A percentile compares a stretch with the other conserved stretches of the same genome.
Conservation (phyloP, 2,113 vertebrate genomes). For the Globicephala melas region DNA sequence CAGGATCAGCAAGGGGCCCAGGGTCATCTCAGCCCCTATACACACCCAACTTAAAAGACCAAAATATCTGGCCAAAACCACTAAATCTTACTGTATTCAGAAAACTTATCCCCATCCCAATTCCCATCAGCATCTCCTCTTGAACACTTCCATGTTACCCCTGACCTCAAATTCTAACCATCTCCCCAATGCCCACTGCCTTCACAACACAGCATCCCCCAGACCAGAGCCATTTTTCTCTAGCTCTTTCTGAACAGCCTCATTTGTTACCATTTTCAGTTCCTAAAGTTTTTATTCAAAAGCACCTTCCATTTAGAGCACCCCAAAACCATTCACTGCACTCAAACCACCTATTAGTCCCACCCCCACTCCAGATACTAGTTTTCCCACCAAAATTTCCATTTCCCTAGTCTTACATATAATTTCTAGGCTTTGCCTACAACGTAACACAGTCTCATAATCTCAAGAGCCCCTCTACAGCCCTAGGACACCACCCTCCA, state of each 20-base stretch:
- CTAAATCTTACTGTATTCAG: neutral
- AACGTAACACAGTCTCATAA: neutral
- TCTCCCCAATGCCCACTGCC: neutral
- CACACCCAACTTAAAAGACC: neutral
- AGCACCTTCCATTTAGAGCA: neutral
- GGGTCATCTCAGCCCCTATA: neutral
- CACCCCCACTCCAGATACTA: neutral
- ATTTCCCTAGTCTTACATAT: neutral
- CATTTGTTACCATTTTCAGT: neutral
- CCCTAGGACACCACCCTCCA: neutral
- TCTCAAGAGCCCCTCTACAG: neutral
- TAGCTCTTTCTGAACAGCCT: neutral
- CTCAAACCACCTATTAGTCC: neutral
- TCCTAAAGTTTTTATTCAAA: neutral
- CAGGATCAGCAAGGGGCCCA: neutral
- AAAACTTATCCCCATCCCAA: neutral
- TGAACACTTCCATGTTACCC: neutral
- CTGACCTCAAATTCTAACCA: neutral
- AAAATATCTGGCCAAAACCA: neutral
- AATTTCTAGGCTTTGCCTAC: neutral
- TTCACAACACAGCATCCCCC: neutral
- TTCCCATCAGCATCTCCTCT: neutral
- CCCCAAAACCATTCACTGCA: neutral
- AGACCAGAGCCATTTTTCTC: neutral
- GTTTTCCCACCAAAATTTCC: neutral